Conservation (phyloP, 2,113 vertebrate genomes). For the Python bivittatus region DNA sequence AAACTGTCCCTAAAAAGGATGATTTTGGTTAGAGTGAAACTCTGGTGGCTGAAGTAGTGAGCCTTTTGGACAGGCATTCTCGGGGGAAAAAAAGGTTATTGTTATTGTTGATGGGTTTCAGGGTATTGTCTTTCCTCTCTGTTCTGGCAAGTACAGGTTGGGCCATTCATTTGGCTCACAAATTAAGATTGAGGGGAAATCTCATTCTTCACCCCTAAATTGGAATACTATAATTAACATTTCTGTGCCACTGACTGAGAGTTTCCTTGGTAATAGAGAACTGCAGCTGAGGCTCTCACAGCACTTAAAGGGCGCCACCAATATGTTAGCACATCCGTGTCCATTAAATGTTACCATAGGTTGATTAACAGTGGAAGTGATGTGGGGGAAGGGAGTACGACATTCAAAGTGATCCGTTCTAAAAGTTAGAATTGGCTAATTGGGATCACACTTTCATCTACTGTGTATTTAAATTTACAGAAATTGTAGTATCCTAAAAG, state of each 20-base stretch:
- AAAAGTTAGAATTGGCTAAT: background rate
- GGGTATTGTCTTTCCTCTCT: background rate
- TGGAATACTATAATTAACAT: slow-evolving; percentile 32
- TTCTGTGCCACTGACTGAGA: slow-evolving; percentile 25
- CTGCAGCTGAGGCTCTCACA: background rate
- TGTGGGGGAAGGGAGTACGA: background rate
- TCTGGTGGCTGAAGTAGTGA: background rate
- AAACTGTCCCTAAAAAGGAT: background rate
- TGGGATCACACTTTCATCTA: background rate
- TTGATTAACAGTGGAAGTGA: background rate
- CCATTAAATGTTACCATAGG: slow-evolving; percentile 11
- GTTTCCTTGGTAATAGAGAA: slow-evolving; percentile 10
- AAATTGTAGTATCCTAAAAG: background rate
- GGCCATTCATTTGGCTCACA: slow-evolving; percentile 11
- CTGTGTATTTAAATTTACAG: background rate
- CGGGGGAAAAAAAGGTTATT: background rate
- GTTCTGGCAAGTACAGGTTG: slow-evolving; percentile 24
- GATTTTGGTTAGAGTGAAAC: background rate
- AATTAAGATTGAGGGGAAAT: slow-evolving; percentile 21
- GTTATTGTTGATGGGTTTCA: background rate
- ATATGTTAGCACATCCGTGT: slow-evolving; percentile 11
- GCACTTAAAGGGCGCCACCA: slow-evolving; percentile 3
- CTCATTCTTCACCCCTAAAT: slow-evolving; percentile 19
- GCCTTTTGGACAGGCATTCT: background rate
- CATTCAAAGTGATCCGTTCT: background rate